Percentiles rank a stretch among this genome's conserved stretches.
Evolutionary conservation across 2,888 invertebrate genomes (phyloP).

Genomic region (Andrena bucephala): DNA sequence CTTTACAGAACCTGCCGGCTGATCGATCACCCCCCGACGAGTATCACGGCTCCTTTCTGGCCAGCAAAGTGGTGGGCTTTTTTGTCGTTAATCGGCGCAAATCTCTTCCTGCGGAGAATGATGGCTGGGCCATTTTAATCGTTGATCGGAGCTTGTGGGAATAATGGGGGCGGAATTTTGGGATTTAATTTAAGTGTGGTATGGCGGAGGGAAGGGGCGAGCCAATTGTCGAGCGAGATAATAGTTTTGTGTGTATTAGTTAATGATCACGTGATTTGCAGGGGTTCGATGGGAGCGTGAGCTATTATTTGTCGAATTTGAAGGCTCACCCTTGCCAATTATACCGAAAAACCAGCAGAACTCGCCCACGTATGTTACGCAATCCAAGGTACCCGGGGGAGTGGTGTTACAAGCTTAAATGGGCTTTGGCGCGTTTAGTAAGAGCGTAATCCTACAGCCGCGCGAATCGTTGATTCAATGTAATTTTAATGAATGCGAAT

Average conservation of each 20-base stretch:
- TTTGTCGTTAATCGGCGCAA: conserved; percentile 11
- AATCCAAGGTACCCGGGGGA: conserved; percentile 6
- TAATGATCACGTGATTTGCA: too few relatives aligned
- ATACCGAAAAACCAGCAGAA: not conserved
- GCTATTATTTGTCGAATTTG: too few relatives aligned
- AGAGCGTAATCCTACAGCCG: conserved; percentile 36
- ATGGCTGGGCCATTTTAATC: not conserved
- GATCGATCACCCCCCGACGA: conserved; percentile 20
- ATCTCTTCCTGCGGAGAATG: not conserved
- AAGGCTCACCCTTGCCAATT: not conserved
- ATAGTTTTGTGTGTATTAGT: too few relatives aligned
- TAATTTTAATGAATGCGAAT: conserved; percentile 57
- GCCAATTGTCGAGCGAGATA: not conserved
- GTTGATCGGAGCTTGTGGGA: not conserved
- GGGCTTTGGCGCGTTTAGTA: conserved; percentile 45
- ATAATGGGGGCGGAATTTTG: not conserved
- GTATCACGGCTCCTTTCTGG: not conserved
- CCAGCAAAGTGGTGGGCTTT: conserved; percentile 15
- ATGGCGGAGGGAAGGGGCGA: not conserved
- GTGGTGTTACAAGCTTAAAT: conserved; percentile 42
- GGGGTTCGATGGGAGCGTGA: too few relatives aligned
- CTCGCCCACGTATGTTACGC: conserved; percentile 8
- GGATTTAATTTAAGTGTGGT: not conserved
- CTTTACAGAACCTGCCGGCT: not conserved
- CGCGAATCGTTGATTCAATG: conserved; percentile 52